A percentile compares a stretch with the other conserved stretches of the same genome.
These are phyloP conservation scores for Ceratitis capitata DNA, from an alignment of 1,140 invertebrate genomes.

Conservation along the genomic window DNA sequence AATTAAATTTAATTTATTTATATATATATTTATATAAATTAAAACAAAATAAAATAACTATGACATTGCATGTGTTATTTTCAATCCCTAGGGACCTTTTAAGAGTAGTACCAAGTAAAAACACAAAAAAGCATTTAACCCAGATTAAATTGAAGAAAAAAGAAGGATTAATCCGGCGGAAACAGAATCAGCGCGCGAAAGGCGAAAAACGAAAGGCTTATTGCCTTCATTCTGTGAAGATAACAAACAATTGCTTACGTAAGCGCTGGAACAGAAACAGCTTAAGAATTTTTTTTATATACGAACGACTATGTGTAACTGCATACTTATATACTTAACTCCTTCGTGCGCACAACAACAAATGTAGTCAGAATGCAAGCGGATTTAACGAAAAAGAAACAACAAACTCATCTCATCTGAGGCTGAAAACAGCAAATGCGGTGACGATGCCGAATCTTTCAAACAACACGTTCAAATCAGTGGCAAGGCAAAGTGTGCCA, in stretches of 20 bases:
- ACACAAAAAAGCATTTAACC: too few relatives aligned
- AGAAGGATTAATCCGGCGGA: too few relatives aligned
- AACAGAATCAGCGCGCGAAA: not conserved
- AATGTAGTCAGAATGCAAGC: not conserved
- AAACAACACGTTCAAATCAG: conserved; percentile 29
- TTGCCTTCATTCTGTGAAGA: not conserved
- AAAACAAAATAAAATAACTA: too few relatives aligned
- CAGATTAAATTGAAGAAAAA: too few relatives aligned
- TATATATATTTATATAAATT: too few relatives aligned
- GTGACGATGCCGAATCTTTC: not conserved
- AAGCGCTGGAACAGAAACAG: not conserved
- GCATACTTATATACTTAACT: not conserved
- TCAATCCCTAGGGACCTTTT: too few relatives aligned
- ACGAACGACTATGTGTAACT: not conserved
- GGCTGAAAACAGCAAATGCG: not conserved
- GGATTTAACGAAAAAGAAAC: not conserved
- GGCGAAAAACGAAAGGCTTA: not conserved
- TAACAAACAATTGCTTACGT: conserved; percentile 17
- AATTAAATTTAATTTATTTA: too few relatives aligned
- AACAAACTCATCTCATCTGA: not conserved
- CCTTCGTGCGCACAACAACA: not conserved
- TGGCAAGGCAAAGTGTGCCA: conserved; percentile 14
- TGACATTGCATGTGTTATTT: too few relatives aligned
- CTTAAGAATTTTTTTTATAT: too few relatives aligned
- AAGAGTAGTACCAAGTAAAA: too few relatives aligned